Conservation (phyloP, 2,888 invertebrate genomes). For the Zhuqinia jingwanae region DNA sequence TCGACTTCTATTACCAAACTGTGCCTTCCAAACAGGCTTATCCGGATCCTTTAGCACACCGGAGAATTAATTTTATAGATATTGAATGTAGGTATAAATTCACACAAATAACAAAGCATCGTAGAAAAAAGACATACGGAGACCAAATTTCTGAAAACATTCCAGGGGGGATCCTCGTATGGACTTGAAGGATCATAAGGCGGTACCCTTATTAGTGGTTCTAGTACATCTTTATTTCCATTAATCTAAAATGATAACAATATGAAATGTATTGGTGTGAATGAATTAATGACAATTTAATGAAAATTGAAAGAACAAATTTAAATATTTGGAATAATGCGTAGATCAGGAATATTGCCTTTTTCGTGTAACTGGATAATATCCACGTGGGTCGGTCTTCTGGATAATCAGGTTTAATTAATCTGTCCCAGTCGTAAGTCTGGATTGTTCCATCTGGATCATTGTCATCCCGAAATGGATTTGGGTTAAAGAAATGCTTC, state of each 20-base stretch:
- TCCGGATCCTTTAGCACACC: slow-evolving; percentile 70
- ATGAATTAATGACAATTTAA: background rate
- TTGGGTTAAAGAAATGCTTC: slow-evolving; percentile 81
- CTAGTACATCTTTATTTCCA: slow-evolving; percentile 78
- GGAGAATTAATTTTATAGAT: background rate
- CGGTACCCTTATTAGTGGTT: slow-evolving; percentile 74
- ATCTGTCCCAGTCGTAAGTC: slow-evolving; percentile 76
- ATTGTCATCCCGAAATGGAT: slow-evolving; percentile 80
- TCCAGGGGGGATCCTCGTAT: slow-evolving; percentile 60
- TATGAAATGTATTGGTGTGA: background rate
- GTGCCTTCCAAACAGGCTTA: slow-evolving; percentile 73
- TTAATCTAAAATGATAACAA: slow-evolving; percentile 64
- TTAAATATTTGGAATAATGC: background rate
- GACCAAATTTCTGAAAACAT: slow-evolving; percentile 54
- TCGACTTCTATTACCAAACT: slow-evolving; percentile 74
- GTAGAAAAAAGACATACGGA: slow-evolving; percentile 4
- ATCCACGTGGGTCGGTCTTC: slow-evolving; percentile 70
- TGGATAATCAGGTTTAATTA: slow-evolving; percentile 48
- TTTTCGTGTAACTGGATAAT: slow-evolving; percentile 71
- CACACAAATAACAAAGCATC: too few species aligned
- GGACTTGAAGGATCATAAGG: slow-evolving; percentile 72
- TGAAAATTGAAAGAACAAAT: background rate
- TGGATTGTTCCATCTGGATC: slow-evolving; percentile 75
- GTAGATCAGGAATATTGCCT: background rate
- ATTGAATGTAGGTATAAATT: background rate